phyloP scores from a whole-genome alignment of 2,888 invertebrate species.

The Rhimphoctona megacephalus region DNA sequence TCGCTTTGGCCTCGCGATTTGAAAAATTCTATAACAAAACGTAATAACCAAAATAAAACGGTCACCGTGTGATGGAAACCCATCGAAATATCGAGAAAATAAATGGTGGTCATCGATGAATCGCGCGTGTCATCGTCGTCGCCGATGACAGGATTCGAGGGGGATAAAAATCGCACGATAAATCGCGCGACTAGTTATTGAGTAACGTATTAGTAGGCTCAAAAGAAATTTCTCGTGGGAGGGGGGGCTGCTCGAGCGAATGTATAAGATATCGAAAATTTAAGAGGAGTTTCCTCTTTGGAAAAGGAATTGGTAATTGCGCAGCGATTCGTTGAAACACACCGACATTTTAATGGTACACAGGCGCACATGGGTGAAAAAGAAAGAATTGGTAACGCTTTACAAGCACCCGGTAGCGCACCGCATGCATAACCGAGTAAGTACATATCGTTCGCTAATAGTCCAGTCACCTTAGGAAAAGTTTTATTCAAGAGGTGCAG shows the following conservation, averaged over 20 bases:
- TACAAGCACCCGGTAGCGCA: constrained; percentile 60
- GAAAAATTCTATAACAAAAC: too few relatives aligned
- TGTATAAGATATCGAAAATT: neutral
- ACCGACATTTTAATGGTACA: constrained; percentile 21
- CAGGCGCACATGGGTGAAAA: constrained; percentile 31
- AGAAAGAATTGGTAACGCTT: constrained; percentile 62
- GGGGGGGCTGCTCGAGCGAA: neutral
- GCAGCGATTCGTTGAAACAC: constrained; percentile 3
- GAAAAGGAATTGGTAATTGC: constrained; percentile 26
- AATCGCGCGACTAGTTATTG: too few relatives aligned
- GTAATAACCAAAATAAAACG: too few relatives aligned
- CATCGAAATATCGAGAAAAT: too few relatives aligned
- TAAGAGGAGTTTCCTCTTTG: too few relatives aligned
- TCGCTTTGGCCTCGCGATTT: too few relatives aligned
- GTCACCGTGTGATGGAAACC: too few relatives aligned
- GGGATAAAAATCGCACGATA: neutral
- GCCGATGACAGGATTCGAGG: neutral
- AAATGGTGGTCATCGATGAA: neutral
- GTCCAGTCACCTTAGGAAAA: too few relatives aligned
- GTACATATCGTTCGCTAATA: constrained; percentile 47
- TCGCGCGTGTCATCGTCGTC: neutral
- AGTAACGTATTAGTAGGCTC: neutral
- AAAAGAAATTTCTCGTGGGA: neutral
- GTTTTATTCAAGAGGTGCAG: too few relatives aligned
- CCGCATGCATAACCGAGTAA: constrained; percentile 57